Conservation (phyloP, 1,140 invertebrate species). For the Drosophila elegans region DNA sequence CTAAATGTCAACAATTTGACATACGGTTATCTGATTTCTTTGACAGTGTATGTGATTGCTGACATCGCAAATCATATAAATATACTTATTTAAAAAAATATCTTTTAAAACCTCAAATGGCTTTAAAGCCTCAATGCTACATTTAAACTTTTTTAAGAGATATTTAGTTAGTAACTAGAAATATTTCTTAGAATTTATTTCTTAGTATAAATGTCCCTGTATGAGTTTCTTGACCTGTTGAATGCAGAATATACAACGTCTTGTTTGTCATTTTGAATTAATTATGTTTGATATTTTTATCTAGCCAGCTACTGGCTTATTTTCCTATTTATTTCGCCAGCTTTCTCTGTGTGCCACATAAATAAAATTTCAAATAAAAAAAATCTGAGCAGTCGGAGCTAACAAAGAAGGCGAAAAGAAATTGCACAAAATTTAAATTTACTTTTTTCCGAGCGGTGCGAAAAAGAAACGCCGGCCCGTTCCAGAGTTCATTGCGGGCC, state of each 20-base stretch:
- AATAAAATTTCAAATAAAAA: conserved; percentile 35
- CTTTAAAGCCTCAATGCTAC: background rate
- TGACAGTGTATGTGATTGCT: conserved; percentile 5
- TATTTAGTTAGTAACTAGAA: background rate
- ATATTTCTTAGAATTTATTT: too few relatives aligned
- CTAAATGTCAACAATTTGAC: conserved; percentile 36
- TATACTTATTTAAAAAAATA: background rate
- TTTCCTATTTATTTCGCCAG: conserved; percentile 36
- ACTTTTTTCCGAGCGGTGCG: conserved; percentile 36
- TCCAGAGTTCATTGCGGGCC: conserved; percentile 45
- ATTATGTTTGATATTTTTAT: conserved; percentile 45
- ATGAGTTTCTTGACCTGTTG: conserved; percentile 21
- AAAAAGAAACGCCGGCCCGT: conserved; percentile 30
- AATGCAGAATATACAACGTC: conserved; percentile 20
- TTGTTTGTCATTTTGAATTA: conserved; percentile 37
- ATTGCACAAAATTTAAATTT: conserved; percentile 50
- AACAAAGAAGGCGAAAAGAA: conserved; percentile 41
- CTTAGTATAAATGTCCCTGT: conserved; percentile 3
- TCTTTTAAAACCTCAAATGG: background rate
- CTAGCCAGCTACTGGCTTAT: conserved; percentile 24
- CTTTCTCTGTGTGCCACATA: conserved; percentile 42
- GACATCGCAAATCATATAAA: conserved; percentile 17
- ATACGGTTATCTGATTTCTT: conserved; percentile 27
- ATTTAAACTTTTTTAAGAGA: background rate
- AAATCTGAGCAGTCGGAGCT: conserved; percentile 21